Percentiles rank a stretch among this genome's conserved stretches.
phyloP scores from a whole-genome alignment of 2,888 invertebrate genomes.

The Orthosia cruda region DNA sequence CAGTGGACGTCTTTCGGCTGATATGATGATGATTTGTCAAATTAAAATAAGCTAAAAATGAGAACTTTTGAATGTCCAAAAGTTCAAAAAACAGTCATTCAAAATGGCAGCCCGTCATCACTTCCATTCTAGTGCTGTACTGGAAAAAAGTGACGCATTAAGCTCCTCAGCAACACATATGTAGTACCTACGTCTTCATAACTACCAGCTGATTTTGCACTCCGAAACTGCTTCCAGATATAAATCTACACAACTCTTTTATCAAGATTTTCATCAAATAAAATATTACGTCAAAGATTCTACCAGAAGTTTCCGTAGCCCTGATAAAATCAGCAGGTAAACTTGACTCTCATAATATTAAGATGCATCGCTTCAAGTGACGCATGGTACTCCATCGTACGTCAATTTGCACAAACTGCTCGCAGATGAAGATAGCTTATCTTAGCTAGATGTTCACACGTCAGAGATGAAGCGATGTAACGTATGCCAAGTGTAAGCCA shows the following conservation, averaged over 20 bases:
- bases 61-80: too few species aligned
- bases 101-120: too few species aligned
- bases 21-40: too few species aligned
- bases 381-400: slow-evolving; percentile 18
- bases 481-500: slow-evolving; percentile 4
- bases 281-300: slow-evolving; percentile 27
- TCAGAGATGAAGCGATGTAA: slow-evolving; percentile 32
- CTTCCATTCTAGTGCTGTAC: too few species aligned
- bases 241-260: neutral
- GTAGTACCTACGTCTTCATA: too few species aligned
- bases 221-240: neutral
- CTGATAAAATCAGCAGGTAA: slow-evolving; percentile 21
- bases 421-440: slow-evolving; percentile 39
- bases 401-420: slow-evolving; percentile 43
- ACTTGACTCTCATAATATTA: slow-evolving; percentile 6
- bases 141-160: too few species aligned
- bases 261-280: neutral
- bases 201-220: neutral
- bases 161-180: too few species aligned
- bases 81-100: too few species aligned
- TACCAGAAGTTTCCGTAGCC: slow-evolving; percentile 1
- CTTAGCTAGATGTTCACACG: slow-evolving; percentile 26
- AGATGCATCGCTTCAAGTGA: slow-evolving; percentile 36
- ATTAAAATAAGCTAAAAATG: too few species aligned
- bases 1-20: too few species aligned